These are phyloP conservation scores for Lydus trimaculatus DNA, from an alignment of 2,888 invertebrate species.

Conservation along the genomic window DNA sequence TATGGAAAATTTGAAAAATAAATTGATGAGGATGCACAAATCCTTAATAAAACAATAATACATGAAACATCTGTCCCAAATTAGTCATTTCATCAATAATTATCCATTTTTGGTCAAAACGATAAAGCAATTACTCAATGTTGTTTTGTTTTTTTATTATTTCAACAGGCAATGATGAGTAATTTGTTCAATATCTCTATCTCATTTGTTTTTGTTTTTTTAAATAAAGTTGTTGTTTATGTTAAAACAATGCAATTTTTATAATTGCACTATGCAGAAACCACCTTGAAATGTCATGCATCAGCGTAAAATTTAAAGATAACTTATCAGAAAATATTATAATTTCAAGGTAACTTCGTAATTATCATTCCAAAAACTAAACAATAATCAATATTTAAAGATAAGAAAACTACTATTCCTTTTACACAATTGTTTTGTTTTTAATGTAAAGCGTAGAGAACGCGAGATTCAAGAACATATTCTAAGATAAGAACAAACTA, in stretches of 20 bases:
- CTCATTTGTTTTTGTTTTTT: not conserved
- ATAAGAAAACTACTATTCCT: too few relatives aligned
- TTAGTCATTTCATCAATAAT: not conserved
- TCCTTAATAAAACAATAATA: not conserved
- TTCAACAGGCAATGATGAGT: not conserved
- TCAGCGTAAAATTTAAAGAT: constrained; percentile 19
- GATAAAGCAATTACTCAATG: not conserved
- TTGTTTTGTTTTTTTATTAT: not conserved
- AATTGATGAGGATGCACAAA: not conserved
- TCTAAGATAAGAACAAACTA: constrained; percentile 3
- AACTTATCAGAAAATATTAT: constrained; percentile 20
- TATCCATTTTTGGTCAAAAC: not conserved
- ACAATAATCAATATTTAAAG: not conserved
- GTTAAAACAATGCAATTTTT: not conserved
- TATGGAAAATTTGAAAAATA: not conserved
- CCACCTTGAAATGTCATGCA: constrained; percentile 25
- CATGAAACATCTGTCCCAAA: not conserved
- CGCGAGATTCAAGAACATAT: not conserved
- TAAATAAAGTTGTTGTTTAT: not conserved
- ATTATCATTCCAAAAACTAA: not conserved
- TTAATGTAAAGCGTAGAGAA: too few relatives aligned
- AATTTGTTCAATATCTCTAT: not conserved
- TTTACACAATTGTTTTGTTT: too few relatives aligned
- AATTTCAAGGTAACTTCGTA: not conserved
- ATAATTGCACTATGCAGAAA: not conserved